Percentiles rank a stretch among this genome's conserved stretches.
These are phyloP conservation scores for Trachythela sp. DNA, from an alignment of 64 coral and sea anemone genomes.

Conservation along the genomic window DNA sequence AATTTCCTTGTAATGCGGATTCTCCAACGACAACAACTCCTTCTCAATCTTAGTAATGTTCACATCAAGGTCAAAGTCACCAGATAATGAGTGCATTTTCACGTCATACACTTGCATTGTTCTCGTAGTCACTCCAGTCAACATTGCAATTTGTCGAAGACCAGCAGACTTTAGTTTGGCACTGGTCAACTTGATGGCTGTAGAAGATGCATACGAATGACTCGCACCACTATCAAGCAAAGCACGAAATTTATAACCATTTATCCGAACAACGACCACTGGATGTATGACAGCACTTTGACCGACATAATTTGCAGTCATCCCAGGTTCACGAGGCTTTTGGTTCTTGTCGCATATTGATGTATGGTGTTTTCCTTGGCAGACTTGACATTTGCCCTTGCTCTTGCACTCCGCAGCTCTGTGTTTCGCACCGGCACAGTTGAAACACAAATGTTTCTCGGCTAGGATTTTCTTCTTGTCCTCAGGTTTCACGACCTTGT, in stretches of 20 bases:
- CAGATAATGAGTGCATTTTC: no score
- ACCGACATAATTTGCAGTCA: neutral
- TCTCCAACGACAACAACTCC: no score
- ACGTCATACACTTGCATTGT: no score
- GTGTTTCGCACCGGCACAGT: neutral
- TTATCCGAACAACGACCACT: neutral
- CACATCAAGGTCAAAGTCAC: no score
- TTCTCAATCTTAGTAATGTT: no score
- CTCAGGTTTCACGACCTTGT: neutral
- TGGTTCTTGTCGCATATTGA: neutral
- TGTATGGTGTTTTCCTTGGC: neutral
- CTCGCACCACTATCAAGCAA: no score
- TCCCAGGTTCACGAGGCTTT: neutral
- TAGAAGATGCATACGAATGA: no score
- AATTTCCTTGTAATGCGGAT: no score
- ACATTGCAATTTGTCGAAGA: neutral
- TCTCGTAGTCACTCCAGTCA: neutral
- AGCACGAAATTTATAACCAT: no score
- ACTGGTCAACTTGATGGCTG: neutral
- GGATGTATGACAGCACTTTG: neutral
- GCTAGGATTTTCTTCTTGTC: neutral
- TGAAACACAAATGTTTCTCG: no score
- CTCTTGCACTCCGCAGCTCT: neutral
- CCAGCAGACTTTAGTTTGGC: neutral
- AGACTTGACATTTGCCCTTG: neutral